A percentile compares a stretch with the other conserved stretches of the same genome.
phyloP scores from a whole-genome alignment of 2,113 vertebrate species.

The Hippocampus barbouri region DNA sequence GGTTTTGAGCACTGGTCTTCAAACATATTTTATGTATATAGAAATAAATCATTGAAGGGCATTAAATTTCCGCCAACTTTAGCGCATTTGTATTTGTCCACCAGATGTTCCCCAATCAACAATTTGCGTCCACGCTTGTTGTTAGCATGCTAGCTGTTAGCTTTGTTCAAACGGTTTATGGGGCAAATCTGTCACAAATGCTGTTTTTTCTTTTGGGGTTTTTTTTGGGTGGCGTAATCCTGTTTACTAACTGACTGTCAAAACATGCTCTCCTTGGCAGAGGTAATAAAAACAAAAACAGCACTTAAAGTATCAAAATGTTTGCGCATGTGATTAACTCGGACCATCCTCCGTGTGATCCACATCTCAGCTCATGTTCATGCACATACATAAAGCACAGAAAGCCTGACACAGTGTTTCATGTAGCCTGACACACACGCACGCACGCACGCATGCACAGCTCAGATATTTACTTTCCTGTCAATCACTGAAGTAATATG shows the following conservation, averaged over 20 bases:
- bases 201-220: not conserved
- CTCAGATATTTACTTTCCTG: no score
- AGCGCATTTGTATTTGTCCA: not conserved
- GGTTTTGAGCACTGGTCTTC: no score
- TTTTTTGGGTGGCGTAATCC: not conserved
- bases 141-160: no score
- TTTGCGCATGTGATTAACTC: not conserved
- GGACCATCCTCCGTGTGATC: no score
- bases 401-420: no score
- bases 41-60: not conserved
- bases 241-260: not conserved
- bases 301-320: not conserved
- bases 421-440: no score
- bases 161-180: not conserved
- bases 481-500: no score
- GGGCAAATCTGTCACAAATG: not conserved
- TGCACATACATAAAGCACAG: no score
- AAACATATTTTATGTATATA: no score
- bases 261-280: not conserved
- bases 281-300: not conserved
- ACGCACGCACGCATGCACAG: no score
- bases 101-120: not conserved
- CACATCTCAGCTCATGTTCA: no score
- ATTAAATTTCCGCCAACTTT: not conserved
- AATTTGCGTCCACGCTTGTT: not conserved